phyloP scores from a whole-genome alignment of 2,797 vertebrate species.

The Anableps anableps region DNA sequence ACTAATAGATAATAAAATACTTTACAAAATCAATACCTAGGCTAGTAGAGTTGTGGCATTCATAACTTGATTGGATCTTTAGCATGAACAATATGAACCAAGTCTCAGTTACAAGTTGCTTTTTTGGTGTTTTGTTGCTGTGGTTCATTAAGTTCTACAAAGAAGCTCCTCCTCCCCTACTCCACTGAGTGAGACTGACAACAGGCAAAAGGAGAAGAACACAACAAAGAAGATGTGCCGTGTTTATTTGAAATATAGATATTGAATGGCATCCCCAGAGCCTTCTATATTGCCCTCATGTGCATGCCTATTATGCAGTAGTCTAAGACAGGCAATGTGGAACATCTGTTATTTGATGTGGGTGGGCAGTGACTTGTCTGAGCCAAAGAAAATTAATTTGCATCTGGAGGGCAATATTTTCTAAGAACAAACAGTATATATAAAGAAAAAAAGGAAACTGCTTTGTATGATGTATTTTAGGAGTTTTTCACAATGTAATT shows the following conservation, averaged over 20 bases:
- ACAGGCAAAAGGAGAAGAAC: neutral
- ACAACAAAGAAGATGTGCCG: neutral
- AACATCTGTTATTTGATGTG: neutral
- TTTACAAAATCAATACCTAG: no score
- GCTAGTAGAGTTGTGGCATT: no score
- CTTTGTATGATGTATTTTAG: conserved; percentile 22
- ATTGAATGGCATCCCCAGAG: neutral
- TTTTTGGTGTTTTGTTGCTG: neutral
- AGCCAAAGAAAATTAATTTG: neutral
- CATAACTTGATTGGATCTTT: neutral
- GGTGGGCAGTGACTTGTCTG: neutral
- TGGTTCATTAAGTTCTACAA: neutral
- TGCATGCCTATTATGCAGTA: neutral
- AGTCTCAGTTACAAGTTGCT: neutral
- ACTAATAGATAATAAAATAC: no score
- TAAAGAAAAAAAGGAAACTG: neutral
- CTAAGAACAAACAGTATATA: neutral
- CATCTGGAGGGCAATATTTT: neutral
- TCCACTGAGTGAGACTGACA: neutral
- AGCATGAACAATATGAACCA: neutral
- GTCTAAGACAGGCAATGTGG: neutral
- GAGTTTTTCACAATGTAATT: conserved; percentile 34
- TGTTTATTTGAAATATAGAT: neutral
- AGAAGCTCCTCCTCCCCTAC: neutral
- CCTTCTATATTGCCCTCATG: neutral